Evolutionary conservation across 1,140 invertebrate species (phyloP), one percentile per base, ranked within the genome.

Genomic region (Chironomus striatipennis): DNA sequence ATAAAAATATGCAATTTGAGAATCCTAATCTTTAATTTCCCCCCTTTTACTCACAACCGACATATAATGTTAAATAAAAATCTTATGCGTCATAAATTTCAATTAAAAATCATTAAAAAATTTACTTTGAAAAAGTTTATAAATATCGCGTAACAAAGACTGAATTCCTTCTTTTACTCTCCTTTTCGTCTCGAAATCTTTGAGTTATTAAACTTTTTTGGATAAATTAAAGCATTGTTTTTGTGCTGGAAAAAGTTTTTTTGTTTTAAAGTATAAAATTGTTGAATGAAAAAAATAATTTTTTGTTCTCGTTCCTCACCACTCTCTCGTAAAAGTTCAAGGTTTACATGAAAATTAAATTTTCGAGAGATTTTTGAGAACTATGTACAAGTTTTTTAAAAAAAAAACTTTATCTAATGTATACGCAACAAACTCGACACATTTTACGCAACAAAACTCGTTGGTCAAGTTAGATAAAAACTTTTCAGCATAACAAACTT

Each of bases 291-390:
- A 57, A 47, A 12, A n/a, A 57, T 57, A 57, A n/a, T 34, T 34
- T n/a, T 34, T 34, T 34, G 24, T 5, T 34, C n/a, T n/a, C n/a
- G 24, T 34, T 34, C 24, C 24, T 34, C 24, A 34, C 24, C 24
- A 34, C 24, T 34, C 24, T 34, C n/a, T 57, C 47, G 12, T n/a
- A 57, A 57, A 57, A 57, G 47, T 57, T 57, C 47, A 57, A 57
- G 47, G 47, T 57, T 57, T 57, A 57, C 47, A 57, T 57, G 47
- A 57, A 57, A 57, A 57, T 57, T 57, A 57, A 57, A 57, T 57
- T 34, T 5, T 1, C 8, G 47, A 57, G 47, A 57, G 9, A 2
- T 34, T 34, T 57, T 57, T 57, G 47, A 57, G 47, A 57, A 57
- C 47, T 57, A 57, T 57, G 47, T 57, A 57, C 12, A 57, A 57